Evolutionary conservation across 2,888 invertebrate species (phyloP), one percentile per base, ranked within the genome.

Genomic region (Cheilosia impressa): DNA sequence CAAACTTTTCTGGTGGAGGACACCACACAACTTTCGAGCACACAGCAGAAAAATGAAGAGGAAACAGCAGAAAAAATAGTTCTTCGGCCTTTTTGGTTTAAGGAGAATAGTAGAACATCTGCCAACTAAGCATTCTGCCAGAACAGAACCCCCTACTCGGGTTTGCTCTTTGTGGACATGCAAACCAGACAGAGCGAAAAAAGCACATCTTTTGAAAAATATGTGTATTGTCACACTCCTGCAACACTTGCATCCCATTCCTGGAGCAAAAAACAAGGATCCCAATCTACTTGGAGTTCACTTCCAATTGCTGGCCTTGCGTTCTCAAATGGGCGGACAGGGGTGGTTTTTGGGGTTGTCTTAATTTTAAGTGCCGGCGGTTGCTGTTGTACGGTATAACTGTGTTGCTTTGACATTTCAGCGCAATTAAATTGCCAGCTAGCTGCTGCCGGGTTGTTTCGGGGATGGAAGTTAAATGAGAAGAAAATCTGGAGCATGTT

Each of bases 401-500:
- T 83, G 82, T 45, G 79, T 71, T 79, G 75, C 75, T 79, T 79
- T 84, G 84, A 85, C 75, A 85, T 80, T 85, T 80, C 50, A 50
- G 80, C 75, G 84, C 84, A 85, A 85, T 85, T 85, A 85, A 76
- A 76, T 47, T 75, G 31, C 41, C 55, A 34, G 60, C 31, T 34
- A 27, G 34, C 34, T 41, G 73, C 38, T 41, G 73, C 38, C 31
- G 66, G 84, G 34, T 55, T 60, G 52, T 22, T 13, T 24, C 6
- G 47, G 47, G 53, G 62, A 45, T 52, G 34, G 63, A 79, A 85
- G 81, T 85, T 85, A 81, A 85, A 85, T 77, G 76, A 69, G 76
- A 81, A 85, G 81, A 85, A 85, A 85, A 85, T 85, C 55, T 85
- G 76, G 81, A 81, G 65, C 81, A 81, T 81, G 76, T 71, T 81